phyloP scores from a whole-genome alignment of 2,888 invertebrate species.

The Buathra laborator region DNA sequence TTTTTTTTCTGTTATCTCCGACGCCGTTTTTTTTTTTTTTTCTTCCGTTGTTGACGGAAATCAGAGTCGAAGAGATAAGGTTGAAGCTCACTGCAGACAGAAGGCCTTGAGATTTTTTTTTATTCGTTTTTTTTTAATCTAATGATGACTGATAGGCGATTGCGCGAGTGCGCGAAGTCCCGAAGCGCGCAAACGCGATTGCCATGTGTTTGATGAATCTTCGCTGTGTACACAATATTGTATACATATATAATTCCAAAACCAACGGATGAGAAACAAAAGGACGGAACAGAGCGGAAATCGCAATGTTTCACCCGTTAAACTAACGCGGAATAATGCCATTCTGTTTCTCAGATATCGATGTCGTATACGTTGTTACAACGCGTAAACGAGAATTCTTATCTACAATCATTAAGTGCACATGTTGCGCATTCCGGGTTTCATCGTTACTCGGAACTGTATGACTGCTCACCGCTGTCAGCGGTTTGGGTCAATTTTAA shows the following conservation, averaged over 20 bases:
- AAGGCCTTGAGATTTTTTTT: slow-evolving; percentile 73
- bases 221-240: slow-evolving; percentile 21
- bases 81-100: slow-evolving; percentile 71
- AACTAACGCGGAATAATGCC: not conserved
- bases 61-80: slow-evolving; percentile 74
- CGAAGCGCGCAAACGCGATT: slow-evolving; percentile 50
- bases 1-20: slow-evolving; percentile 10
- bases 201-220: slow-evolving; percentile 48
- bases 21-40: slow-evolving; percentile 21
- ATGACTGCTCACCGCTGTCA: slow-evolving; percentile 78
- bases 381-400: slow-evolving; percentile 73
- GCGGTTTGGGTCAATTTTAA: slow-evolving; percentile 75
- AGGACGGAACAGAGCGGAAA: not conserved
- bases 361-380: not conserved
- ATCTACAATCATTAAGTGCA: slow-evolving; percentile 81
- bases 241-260: not conserved
- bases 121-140: slow-evolving; percentile 39
- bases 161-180: slow-evolving; percentile 59
- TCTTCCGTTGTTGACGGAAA: slow-evolving; percentile 32
- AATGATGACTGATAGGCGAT: slow-evolving; percentile 72
- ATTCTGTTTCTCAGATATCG: not conserved
- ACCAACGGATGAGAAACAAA: not conserved
- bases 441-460: slow-evolving; percentile 82
- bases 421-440: slow-evolving; percentile 81
- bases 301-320: not conserved